Conservation (phyloP, 2,797 vertebrate species). For the Sebastes oblongus region DNA sequence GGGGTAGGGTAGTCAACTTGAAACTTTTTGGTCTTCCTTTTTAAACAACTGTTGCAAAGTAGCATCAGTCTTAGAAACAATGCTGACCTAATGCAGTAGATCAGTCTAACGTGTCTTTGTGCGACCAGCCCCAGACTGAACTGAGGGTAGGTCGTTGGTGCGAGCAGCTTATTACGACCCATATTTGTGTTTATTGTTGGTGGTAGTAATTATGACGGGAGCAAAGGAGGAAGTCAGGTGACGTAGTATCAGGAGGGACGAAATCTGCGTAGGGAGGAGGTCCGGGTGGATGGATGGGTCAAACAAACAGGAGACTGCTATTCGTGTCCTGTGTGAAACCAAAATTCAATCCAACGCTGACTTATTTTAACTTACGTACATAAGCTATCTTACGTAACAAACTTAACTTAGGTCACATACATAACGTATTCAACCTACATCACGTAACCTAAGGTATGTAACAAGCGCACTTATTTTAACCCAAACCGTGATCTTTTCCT, state of each 20-base stretch:
- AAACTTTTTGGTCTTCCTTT: background rate
- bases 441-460: background rate
- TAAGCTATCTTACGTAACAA: too few relatives aligned
- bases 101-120: background rate
- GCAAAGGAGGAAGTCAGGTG: background rate
- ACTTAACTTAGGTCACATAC: background rate
- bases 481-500: background rate
- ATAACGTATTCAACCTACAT: too few relatives aligned
- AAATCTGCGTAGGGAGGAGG: background rate
- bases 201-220: background rate
- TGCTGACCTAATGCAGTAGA: background rate
- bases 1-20: background rate
- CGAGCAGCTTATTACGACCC: too few relatives aligned
- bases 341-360: background rate
- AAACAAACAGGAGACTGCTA: background rate
- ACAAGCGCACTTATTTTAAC: background rate
- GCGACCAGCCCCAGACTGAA: background rate
- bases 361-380: background rate
- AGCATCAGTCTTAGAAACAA: background rate
- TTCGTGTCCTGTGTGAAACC: background rate
- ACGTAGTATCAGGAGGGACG: background rate
- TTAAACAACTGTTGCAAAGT: background rate
- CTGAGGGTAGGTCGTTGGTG: too few relatives aligned
- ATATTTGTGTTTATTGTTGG: too few relatives aligned
- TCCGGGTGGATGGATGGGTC: background rate